Base-by-base conservation (phyloP, 2,113 vertebrate genomes). In the Neolamprologus fasciatus region DNA sequence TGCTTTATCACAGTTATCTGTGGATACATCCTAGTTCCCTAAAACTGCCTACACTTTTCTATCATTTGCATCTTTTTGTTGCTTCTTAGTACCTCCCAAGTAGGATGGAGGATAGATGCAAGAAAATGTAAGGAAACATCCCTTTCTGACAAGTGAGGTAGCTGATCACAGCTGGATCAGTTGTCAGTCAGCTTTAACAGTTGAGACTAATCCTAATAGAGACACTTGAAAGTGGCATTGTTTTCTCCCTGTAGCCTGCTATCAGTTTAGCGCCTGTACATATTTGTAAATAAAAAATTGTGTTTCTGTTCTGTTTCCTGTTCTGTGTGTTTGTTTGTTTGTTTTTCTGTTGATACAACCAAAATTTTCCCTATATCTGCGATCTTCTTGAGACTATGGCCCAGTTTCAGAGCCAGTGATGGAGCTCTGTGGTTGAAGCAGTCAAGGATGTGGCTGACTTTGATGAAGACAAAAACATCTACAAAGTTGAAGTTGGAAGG, bases 361-460 rank as follows among this genome's bases (percentile, higher is more conserved):
- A 55, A 26, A 13, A 55, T 26, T 55, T 4, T 2, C 7, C 21
- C 54, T 55, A 91, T 73, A n/a, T 88, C 81, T 17, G 51, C 40
- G 2, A 91, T 79, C 31, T 87, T 91, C n/a, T 87, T 82, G 2
- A 94, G 53, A 42, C 35, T 83, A 26, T 89, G 87, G 4, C 84
- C 84, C 4, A 94, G 42, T 19, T 91, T 90, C 6, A 87, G 26
- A 14, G 89, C 93, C 55, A 93, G 3, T 26, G 61, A 21, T 53
- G 51, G 51, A 53, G 51, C 51, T 21, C 51, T 53, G 51, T 53
- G 9, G 50, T 3, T 51, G 0, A 51, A 51, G 19, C 50, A 0
- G 8, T 51, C 17, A 51, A 51, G 50, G 17, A 2, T n/a, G 5
- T 51, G 50, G 50, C 0, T 51, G 19, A 19, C 50, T 51, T 51